A percentile compares a stretch with the other conserved stretches of the same genome.
phyloP scores from a whole-genome alignment of 1,140 invertebrate species.

The Solenopsis fugax region DNA sequence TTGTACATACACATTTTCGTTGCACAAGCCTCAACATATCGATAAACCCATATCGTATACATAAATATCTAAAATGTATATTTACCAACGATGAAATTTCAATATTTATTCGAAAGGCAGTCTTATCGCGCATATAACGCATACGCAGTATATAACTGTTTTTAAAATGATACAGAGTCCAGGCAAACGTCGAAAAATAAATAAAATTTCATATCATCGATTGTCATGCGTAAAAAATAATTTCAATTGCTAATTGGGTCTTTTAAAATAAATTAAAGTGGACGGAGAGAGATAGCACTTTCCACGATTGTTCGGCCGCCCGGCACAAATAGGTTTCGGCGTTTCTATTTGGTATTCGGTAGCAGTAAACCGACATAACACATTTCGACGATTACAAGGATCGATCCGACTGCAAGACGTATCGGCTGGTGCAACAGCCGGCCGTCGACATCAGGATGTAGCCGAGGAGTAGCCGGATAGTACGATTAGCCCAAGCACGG shows the following conservation, averaged over 20 bases:
- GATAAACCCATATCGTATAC: neutral
- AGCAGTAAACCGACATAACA: constrained; percentile 45
- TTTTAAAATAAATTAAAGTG: neutral
- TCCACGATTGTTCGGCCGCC: neutral
- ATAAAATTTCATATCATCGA: neutral
- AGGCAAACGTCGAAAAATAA: neutral
- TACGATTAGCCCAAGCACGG: constrained; percentile 45
- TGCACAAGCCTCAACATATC: neutral
- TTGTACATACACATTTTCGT: neutral
- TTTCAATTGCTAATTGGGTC: neutral
- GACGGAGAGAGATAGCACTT: neutral
- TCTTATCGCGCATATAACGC: neutral
- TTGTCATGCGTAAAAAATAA: neutral
- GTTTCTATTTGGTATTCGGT: constrained; percentile 40
- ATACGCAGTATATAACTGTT: neutral
- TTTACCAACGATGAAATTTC: constrained; percentile 36
- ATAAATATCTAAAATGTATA: constrained; percentile 22
- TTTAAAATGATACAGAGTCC: neutral
- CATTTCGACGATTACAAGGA: constrained; percentile 60
- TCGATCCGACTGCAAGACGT: constrained; percentile 50
- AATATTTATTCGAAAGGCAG: constrained; percentile 26
- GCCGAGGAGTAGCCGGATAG: constrained; percentile 38
- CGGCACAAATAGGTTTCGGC: neutral
- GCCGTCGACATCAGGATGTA: constrained; percentile 41
- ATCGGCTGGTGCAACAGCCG: constrained; percentile 52